Conservation (phyloP, 2,888 invertebrate species). For the Bombylius major region DNA sequence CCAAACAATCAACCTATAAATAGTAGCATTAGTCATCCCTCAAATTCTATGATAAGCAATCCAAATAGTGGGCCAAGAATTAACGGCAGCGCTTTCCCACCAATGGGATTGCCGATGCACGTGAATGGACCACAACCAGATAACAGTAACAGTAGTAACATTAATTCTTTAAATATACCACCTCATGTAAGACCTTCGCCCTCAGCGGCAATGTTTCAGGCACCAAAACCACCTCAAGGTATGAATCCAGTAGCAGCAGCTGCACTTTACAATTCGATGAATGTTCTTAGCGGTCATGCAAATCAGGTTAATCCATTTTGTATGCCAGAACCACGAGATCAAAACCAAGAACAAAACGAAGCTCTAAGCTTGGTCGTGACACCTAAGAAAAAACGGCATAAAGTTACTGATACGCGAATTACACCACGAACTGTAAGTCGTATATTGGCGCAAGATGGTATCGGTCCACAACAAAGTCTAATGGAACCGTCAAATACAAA, state of each 20-base stretch:
- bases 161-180: constrained; percentile 45
- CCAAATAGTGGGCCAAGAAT: constrained; percentile 44
- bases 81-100: constrained; percentile 43
- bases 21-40: constrained; percentile 2
- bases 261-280: constrained; percentile 52
- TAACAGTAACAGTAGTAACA: constrained; percentile 41
- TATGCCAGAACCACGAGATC: constrained; percentile 47
- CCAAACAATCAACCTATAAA: constrained; percentile 20
- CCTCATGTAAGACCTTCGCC: constrained; percentile 57
- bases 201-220: constrained; percentile 64
- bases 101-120: constrained; percentile 42
- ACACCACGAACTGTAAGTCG: constrained; percentile 83
- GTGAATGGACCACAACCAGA: constrained; percentile 26
- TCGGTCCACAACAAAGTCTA: constrained; percentile 20
- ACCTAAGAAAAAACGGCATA: constrained; percentile 92
- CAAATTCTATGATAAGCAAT: constrained; percentile 5
- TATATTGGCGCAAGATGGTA: constrained; percentile 69
- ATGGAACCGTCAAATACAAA: constrained; percentile 6
- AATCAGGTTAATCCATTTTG: constrained; percentile 41
- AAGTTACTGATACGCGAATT: constrained; percentile 89
- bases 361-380: constrained; percentile 89
- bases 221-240: constrained; percentile 63
- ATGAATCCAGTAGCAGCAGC: constrained; percentile 43
- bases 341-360: constrained; percentile 80
- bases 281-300: constrained; percentile 40